Evolutionary conservation across 2,888 invertebrate genomes (phyloP), one percentile per base, ranked within the genome.

Genomic region (Piscicola geometra): DNA sequence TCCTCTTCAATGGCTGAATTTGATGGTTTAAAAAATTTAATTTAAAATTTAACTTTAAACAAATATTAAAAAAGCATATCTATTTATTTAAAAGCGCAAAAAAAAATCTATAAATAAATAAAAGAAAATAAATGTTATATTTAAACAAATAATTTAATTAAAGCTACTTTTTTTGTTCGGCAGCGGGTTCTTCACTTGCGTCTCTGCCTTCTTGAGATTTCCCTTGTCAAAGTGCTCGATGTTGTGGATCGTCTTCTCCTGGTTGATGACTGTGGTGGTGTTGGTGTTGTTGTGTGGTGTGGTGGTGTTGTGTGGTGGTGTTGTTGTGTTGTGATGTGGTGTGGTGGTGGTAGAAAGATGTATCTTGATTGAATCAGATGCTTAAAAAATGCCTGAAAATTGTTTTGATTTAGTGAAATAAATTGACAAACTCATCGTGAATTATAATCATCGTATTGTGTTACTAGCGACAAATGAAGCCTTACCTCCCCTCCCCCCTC

Each of bases 101-200:
- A 5, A 56, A 25, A 18, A 21, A 56, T 25, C n/a, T 56, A 21
- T 21, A 28, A 70, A 36, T 21, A 70, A 25, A 41, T 35, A 3
- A n/a, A 2, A 15, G 64, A 21, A 64, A 64, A 32, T 1, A 30
- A 35, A 3, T 25, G 33, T 50, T 28, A 72, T 2, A n/a, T 1
- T 21, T 73, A 56, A 9, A 21, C 28, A 1, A 18, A 41, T 9
- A 70, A 70, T 9, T 21, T 41, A 41, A 70, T 47, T 12, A 47
- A 36, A 15, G 74, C 52, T 77, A 79, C 79, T 76, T 30, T 75
- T 77, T 75, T 78, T 78, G 71, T 80, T 77, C n/a, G 80, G 80
- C 67, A 80, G 77, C 18, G 78, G 76, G 70, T 80, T 78, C 68
- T 80, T 80, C 76, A 79, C 80, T 9, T 67, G 73, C 3, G 80